Conservation (phyloP, 1,140 invertebrate species). For the Diachasma alloeum region DNA sequence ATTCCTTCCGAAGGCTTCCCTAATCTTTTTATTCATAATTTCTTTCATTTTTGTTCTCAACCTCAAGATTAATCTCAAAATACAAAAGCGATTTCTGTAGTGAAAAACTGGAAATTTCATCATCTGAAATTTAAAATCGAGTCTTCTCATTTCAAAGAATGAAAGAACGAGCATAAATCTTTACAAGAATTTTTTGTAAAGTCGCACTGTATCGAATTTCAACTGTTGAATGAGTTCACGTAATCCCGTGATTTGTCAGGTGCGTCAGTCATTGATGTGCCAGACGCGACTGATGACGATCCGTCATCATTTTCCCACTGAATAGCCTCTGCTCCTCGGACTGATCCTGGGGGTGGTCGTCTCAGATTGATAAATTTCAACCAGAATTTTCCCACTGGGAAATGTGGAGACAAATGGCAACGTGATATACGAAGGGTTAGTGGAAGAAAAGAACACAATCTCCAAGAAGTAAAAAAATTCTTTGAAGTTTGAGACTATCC, state of each 20-base stretch:
- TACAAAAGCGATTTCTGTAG: too few species aligned
- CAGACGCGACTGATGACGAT: constrained; percentile 37
- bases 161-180: background rate
- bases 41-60: too few species aligned
- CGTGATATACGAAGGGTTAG: constrained; percentile 3
- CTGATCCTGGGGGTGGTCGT: background rate
- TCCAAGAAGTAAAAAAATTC: background rate
- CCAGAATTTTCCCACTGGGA: constrained; percentile 35
- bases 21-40: too few species aligned
- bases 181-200: background rate
- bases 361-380: constrained; percentile 43
- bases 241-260: constrained; percentile 56
- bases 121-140: background rate
- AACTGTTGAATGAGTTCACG: constrained; percentile 17
- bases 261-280: constrained; percentile 33
- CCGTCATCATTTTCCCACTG: constrained; percentile 50
- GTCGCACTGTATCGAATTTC: constrained; percentile 14
- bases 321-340: constrained; percentile 38
- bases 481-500: constrained; percentile 3
- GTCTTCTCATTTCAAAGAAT: background rate
- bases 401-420: constrained; percentile 6
- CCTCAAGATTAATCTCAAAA: too few species aligned
- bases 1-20: too few species aligned
- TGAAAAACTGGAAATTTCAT: too few species aligned
- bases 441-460: background rate